These are phyloP conservation scores for Palythoa grandis DNA, from an alignment of 92 coral and sea anemone genomes.

Conservation along the genomic window DNA sequence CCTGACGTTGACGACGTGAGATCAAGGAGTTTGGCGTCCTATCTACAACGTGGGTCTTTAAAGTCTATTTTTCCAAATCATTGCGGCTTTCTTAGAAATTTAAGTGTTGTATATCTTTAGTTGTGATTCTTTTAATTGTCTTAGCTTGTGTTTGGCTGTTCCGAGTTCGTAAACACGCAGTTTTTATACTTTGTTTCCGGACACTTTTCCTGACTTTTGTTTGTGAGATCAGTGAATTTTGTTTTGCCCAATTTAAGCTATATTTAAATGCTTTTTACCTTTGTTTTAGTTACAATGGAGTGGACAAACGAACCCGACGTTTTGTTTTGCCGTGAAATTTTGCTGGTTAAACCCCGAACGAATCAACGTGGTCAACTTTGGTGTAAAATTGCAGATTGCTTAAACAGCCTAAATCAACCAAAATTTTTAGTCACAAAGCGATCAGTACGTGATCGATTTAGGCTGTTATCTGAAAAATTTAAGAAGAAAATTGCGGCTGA, in stretches of 20 bases:
- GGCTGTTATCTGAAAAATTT: conserved; percentile 38
- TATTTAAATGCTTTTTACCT: not conserved
- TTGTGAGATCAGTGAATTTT: not conserved
- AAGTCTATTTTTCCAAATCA: conserved; percentile 11
- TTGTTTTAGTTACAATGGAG: not conserved
- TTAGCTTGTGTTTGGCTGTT: not conserved
- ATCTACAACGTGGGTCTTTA: too few relatives aligned
- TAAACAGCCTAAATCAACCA: not conserved
- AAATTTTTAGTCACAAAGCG: conserved; percentile 25
- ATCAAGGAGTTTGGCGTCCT: too few relatives aligned
- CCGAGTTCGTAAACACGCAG: not conserved
- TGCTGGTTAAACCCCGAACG: not conserved
- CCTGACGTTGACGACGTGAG: conserved; percentile 13
- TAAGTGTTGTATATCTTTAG: conserved; percentile 27
- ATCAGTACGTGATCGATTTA: conserved; percentile 40
- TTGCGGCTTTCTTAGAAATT: conserved; percentile 7
- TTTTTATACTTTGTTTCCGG: not conserved
- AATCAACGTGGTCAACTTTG: conserved; percentile 3
- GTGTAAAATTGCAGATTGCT: not conserved
- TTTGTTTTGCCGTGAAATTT: not conserved
- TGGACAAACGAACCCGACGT: not conserved
- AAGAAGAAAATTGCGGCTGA: conserved; percentile 20
- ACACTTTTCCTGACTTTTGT: not conserved
- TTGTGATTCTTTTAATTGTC: not conserved
- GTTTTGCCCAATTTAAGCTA: not conserved